phyloP scores from a whole-genome alignment of 2,888 invertebrate species.

The Drosophila neonasuta region DNA sequence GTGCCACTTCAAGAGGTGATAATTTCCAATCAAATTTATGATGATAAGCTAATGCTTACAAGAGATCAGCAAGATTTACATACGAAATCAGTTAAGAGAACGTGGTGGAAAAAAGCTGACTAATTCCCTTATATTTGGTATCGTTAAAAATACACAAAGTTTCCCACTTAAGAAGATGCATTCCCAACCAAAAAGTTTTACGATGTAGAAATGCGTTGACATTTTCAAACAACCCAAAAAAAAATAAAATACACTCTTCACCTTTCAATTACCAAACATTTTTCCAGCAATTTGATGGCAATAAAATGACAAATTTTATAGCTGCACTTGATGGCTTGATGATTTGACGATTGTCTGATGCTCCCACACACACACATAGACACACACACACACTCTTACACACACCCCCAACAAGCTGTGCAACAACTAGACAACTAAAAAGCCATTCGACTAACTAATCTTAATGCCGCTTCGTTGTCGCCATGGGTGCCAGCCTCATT shows the following conservation, averaged over 20 bases:
- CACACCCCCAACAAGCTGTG: conserved; percentile 14
- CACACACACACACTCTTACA: conserved; percentile 4
- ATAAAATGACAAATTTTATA: conserved; percentile 65
- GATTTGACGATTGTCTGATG: conserved; percentile 47
- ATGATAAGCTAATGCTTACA: conserved; percentile 57
- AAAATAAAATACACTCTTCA: conserved; percentile 32
- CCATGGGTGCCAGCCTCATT: conserved; percentile 35
- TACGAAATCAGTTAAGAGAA: conserved; percentile 17
- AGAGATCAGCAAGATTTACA: conserved; percentile 39
- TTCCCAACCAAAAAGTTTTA: conserved; percentile 10
- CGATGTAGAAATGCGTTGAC: conserved; percentile 28
- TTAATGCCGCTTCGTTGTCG: conserved; percentile 44
- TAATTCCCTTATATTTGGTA: conserved; percentile 30
- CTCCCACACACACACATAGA: conserved; percentile 9
- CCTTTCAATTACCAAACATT: conserved; percentile 50
- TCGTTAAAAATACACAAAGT: conserved; percentile 24
- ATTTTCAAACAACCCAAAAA: conserved; percentile 11
- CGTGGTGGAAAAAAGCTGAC: conserved; percentile 21
- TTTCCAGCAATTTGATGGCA: conserved; percentile 48
- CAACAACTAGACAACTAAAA: conserved; percentile 46
- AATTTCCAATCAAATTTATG: conserved; percentile 42
- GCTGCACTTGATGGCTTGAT: conserved; percentile 55
- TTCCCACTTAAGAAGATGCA: conserved; percentile 13
- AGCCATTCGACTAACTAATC: conserved; percentile 62
- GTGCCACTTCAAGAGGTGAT: conserved; percentile 51